Evolutionary conservation across 2,888 invertebrate genomes (phyloP), one percentile per base, ranked within the genome.

Genomic region (Rotaria macrura): DNA sequence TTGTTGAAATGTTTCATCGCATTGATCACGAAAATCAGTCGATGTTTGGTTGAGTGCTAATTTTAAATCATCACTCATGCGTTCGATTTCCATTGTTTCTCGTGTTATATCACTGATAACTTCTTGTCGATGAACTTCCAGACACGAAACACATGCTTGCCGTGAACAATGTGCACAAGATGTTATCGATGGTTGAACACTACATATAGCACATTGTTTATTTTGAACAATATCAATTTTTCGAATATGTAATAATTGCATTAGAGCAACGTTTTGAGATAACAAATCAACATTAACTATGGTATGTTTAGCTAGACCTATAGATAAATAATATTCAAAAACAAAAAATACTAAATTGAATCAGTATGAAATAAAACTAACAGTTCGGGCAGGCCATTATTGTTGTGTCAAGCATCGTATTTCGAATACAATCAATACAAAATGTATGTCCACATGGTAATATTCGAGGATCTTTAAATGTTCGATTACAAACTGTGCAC

Each of bases 191-290:
- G 74, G 74, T 40, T 40, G 74, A 38, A 25, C 74, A 74, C 40
- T 74, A 40, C 74, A 74, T 40, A 74, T 74, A 5, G 38, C 40
- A 74, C 74, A 74, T 40, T 74, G 74, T 40, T 38, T 74, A 40
- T 74, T 74, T 40, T 74, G 74, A 74, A 74, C 40, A 74, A 74
- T 74, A 74, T 74, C 74, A 23, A 74, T 74, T 74, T 74, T 74
- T 74, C 74, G 74, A 17, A 74, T 74, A 40, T 74, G 74, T 25
- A 74, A 40, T 25, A 74, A 74, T 40, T 74, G 74, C 74, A 74
- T 74, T 40, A 74, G 40, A 23, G 74, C 74, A 40, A 74, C 74
- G 40, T 74, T 74, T 74, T 74, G 74, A 9, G 74, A 74, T 74
- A 74, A 40, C 25, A 74, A 74, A 38, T 74, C 74, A 74, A 40